Percentiles rank a stretch among this genome's conserved stretches.
These are phyloP conservation scores for Siderastrea siderea DNA, from an alignment of 92 coral and sea anemone genomes.

Conservation along the genomic window DNA sequence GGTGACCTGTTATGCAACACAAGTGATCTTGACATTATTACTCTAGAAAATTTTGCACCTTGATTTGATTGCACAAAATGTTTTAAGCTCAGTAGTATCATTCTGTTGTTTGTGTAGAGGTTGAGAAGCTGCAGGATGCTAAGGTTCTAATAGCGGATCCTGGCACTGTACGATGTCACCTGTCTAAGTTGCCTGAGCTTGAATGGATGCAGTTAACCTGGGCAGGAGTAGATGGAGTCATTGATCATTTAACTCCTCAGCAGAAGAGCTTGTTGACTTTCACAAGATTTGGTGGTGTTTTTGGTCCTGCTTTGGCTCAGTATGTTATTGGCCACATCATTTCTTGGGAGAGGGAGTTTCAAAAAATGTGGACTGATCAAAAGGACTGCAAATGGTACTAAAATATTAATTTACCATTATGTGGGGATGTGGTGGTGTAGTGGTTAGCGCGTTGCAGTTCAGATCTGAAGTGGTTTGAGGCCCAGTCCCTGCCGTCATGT, in stretches of 20 bases:
- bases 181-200: constrained; percentile 72
- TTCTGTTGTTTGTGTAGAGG: constrained; percentile 22
- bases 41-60: no score
- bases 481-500: no score
- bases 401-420: no score
- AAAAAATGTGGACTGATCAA: constrained; percentile 68
- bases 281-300: constrained; percentile 89
- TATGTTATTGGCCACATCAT: constrained; percentile 88
- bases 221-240: constrained; percentile 83
- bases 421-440: no score
- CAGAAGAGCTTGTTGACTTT: constrained; percentile 65
- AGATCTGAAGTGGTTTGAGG: no score
- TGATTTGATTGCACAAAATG: no score
- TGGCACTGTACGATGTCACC: constrained; percentile 34
- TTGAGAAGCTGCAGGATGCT: constrained; percentile 72
- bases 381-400: constrained; percentile 78
- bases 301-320: constrained; percentile 85
- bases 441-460: no score
- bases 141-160: constrained; percentile 86
- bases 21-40: no score
- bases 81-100: neutral
- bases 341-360: constrained; percentile 83
- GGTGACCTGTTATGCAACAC: no score
- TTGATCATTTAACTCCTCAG: constrained; percentile 52
- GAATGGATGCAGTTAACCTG: constrained; percentile 95